Evolutionary conservation across 2,113 vertebrate genomes (phyloP).

Genomic region (Nerophis lumbriciformis): DNA sequence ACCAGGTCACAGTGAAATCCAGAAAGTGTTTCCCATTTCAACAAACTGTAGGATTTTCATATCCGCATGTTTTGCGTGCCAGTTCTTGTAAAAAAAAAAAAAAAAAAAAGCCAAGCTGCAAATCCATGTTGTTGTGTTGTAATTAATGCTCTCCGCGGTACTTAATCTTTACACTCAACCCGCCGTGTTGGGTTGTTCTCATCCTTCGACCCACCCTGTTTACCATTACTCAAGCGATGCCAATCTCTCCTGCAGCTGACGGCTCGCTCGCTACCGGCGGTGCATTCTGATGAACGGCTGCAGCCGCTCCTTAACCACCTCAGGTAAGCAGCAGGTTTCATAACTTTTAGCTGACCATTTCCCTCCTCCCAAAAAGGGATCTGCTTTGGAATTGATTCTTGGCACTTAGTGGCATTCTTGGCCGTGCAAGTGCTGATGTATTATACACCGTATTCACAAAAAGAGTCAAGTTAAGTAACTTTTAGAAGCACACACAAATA

Average conservation of each 20-base stretch:
- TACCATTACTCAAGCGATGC: slow-evolving; percentile 41
- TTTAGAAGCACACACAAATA: too few species aligned
- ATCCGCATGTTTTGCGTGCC: not conserved
- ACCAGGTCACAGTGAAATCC: not conserved
- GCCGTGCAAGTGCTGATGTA: slow-evolving; percentile 26
- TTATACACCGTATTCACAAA: not conserved
- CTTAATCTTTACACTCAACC: slow-evolving; percentile 8
- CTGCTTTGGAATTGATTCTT: slow-evolving; percentile 33
- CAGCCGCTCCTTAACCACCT: slow-evolving; percentile 93
- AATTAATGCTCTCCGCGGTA: slow-evolving; percentile 1
- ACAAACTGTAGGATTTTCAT: not conserved
- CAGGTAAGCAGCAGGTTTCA: slow-evolving; percentile 76
- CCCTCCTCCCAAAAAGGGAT: slow-evolving; percentile 13
- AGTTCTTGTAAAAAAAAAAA: not conserved
- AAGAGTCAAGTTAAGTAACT: not conserved
- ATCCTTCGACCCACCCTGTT: slow-evolving; percentile 30
- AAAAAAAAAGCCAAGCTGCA: not conserved
- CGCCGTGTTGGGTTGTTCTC: slow-evolving; percentile 6
- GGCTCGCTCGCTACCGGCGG: slow-evolving; percentile 82
- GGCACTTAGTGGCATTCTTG: slow-evolving; percentile 1
- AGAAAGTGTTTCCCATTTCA: not conserved
- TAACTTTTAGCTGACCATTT: slow-evolving; percentile 24
- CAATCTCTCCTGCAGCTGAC: slow-evolving; percentile 78
- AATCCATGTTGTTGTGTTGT: slow-evolving; percentile 6
- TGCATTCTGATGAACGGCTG: slow-evolving; percentile 95